These are phyloP conservation scores for Hermaeophaga mercurialis DNA, from an alignment of 2,888 invertebrate species.

Conservation along the genomic window DNA sequence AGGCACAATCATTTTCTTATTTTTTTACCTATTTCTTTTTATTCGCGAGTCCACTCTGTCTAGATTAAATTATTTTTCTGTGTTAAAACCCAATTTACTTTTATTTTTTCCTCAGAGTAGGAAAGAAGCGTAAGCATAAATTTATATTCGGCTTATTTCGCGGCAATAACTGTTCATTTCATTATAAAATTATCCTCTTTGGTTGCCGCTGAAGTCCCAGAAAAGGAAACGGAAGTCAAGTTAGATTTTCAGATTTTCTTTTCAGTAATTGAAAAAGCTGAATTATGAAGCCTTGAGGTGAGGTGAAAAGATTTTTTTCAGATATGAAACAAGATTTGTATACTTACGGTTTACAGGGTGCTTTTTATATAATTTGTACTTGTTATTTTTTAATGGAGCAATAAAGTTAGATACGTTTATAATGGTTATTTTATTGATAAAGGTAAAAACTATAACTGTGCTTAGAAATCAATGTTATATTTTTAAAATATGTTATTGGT, in stretches of 20 bases:
- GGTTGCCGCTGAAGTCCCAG: slow-evolving; percentile 2
- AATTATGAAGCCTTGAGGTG: neutral
- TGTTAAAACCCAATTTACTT: slow-evolving; percentile 3
- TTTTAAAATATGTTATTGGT: too few species aligned
- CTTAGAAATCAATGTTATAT: too few species aligned
- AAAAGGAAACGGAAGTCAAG: slow-evolving; percentile 6
- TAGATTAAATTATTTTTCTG: slow-evolving; percentile 6
- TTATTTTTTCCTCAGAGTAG: neutral
- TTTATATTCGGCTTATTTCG: slow-evolving; percentile 12
- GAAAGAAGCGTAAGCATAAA: slow-evolving; percentile 12
- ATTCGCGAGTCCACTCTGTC: neutral
- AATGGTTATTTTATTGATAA: too few species aligned
- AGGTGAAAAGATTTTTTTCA: too few species aligned
- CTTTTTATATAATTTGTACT: too few species aligned
- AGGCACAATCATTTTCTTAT: too few species aligned
- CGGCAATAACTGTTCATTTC: slow-evolving; percentile 15
- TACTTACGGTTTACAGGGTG: too few species aligned
- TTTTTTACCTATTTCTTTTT: too few species aligned
- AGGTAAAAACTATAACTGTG: too few species aligned
- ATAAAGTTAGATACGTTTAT: too few species aligned
- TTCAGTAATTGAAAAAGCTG: slow-evolving; percentile 9
- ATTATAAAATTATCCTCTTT: slow-evolving; percentile 11
- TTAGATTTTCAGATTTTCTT: slow-evolving; percentile 6
- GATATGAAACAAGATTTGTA: too few species aligned
- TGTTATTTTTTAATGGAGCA: too few species aligned